phyloP scores from a whole-genome alignment of 2,797 vertebrate species.

The Eurystomus glaucurus region DNA sequence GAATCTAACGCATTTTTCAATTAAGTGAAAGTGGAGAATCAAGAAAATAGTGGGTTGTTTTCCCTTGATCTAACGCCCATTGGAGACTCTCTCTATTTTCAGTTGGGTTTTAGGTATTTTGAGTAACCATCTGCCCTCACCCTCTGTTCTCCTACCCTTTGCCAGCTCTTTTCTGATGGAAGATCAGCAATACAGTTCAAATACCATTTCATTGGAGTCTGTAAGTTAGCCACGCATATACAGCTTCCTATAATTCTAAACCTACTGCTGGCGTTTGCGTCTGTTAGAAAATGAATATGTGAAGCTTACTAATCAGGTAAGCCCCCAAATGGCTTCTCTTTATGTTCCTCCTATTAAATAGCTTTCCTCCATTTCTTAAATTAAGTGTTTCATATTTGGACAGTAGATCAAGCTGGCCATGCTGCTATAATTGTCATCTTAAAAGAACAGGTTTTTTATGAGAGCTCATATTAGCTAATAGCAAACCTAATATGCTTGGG shows the following conservation, averaged over 20 bases:
- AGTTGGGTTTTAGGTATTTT: background rate
- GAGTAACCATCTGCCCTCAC: background rate
- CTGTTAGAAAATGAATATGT: background rate
- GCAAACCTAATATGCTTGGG: background rate
- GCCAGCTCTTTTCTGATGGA: background rate
- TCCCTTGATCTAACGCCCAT: background rate
- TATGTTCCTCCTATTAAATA: conserved; percentile 17
- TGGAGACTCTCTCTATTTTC: background rate
- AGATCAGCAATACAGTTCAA: background rate
- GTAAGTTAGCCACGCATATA: background rate
- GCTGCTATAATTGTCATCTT: conserved; percentile 27
- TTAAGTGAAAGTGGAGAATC: background rate
- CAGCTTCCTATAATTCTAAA: background rate
- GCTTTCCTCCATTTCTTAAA: conserved; percentile 36
- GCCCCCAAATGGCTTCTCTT: conserved; percentile 9
- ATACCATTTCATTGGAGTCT: background rate
- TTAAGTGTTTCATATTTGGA: conserved; percentile 36
- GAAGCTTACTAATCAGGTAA: conserved; percentile 22
- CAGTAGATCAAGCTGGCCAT: conserved; percentile 18
- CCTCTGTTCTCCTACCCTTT: background rate
- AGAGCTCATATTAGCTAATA: conserved; percentile 1
- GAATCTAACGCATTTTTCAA: background rate
- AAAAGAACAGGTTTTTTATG: conserved; percentile 6
- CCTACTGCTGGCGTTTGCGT: background rate
- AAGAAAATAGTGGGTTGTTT: background rate